Evolutionary conservation across 2,888 invertebrate genomes (phyloP), one percentile per base, ranked within the genome.

Genomic region (Tanypteryx hageni): DNA sequence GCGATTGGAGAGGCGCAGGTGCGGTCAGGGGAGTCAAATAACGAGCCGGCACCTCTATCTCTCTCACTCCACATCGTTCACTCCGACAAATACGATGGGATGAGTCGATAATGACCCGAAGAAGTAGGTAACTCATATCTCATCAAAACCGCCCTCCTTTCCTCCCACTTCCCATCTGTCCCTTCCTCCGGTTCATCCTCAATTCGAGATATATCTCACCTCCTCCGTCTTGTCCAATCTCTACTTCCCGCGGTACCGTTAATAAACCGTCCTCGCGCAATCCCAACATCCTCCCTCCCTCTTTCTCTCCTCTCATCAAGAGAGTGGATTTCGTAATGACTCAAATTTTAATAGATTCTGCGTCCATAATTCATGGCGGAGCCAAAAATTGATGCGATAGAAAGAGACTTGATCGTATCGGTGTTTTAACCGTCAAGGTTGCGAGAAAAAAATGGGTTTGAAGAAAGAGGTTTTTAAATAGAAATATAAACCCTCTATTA

Each of bases 321-420:
- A 13, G 44, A 89, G 44, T 56, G 64, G 89, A n/a, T 61, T 68
- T n/a, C 44, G 68, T 64, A 89, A 89, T 89, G 89, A 89, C 89
- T 68, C 44, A 61, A 68, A 64, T 89, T 86, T 86, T 64, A 89
- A 89, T 64, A 64, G 61, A 44, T 68, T 44, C 64, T 64, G 18
- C 11, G 59, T 16, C 44, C 64, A 61, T 61, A 31, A 86, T 61
- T 31, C 7, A 14, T 59, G 13, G 8, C 31, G 44, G 64, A n/a
- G 64, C 31, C 56, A n/a, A 14, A 83, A 89, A 89, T 13, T 56
- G 89, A 89, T 89, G n/a, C 44, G 44, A 1, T 44, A 44, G 44
- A 44, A 44, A 44, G 44, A 44, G 44, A 44, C 44, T 44, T n/a
- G n/a, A n/a, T n/a, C n/a, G n/a, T n/a, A n/a, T n/a, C n/a, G n/a